Evolutionary conservation across 1,140 invertebrate genomes (phyloP).

Genomic region (Camponotus floridanus): DNA sequence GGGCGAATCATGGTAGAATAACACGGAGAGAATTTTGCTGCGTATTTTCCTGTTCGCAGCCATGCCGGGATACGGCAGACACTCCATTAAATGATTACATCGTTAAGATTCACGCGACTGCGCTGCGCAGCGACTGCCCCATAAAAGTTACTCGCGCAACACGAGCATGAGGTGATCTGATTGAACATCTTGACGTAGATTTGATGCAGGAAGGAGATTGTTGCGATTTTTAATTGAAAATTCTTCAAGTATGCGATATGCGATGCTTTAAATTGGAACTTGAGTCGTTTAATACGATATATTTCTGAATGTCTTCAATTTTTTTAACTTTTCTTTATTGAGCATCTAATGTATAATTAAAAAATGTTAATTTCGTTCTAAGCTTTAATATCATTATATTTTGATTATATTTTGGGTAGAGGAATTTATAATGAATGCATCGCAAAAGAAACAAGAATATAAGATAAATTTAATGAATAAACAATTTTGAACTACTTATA

Average conservation of each 20-base stretch:
- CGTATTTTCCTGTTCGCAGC: constrained; percentile 49
- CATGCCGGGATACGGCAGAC: constrained; percentile 44
- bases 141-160: constrained; percentile 35
- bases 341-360: constrained; percentile 1
- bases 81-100: constrained; percentile 71
- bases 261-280: background rate
- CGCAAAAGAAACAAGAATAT: no score
- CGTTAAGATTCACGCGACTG: constrained; percentile 56
- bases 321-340: background rate
- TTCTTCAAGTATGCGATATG: background rate
- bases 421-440: no score
- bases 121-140: background rate
- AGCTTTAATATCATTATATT: no score
- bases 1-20: constrained; percentile 60
- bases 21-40: constrained; percentile 40
- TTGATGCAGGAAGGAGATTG: background rate
- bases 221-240: constrained; percentile 36
- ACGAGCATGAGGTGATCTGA: constrained; percentile 24
- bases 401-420: no score
- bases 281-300: background rate
- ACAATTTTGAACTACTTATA: no score
- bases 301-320: background rate
- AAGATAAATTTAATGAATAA: no score
- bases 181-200: constrained; percentile 57
- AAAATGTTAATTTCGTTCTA: background rate